phyloP scores from a whole-genome alignment of 2,888 invertebrate genomes.

The Steinernema scapterisci region DNA sequence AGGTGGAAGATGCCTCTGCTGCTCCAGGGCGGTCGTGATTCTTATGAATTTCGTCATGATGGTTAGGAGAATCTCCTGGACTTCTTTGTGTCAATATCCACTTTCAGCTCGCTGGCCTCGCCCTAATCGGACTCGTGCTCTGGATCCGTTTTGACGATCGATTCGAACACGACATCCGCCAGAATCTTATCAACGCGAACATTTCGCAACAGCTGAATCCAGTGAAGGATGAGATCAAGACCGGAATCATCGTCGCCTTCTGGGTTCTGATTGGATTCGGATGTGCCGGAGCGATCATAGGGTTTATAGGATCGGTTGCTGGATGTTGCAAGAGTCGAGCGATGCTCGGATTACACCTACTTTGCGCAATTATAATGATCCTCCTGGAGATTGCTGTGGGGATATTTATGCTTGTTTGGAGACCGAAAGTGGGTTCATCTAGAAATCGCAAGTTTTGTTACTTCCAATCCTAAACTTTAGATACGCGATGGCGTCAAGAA shows the following conservation, averaged over 20 bases:
- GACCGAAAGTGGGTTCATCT: constrained; percentile 40
- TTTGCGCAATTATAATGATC: constrained; percentile 48
- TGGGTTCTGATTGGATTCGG: constrained; percentile 62
- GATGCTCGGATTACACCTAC: constrained; percentile 42
- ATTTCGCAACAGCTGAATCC: background rate
- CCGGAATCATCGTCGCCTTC: constrained; percentile 54
- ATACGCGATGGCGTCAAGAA: constrained; percentile 46
- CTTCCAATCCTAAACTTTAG: constrained; percentile 43
- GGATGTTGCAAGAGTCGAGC: constrained; percentile 35
- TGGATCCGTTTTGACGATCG: constrained; percentile 59
- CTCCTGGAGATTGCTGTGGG: constrained; percentile 59
- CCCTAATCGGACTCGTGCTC: constrained; percentile 52
- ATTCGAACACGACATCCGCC: constrained; percentile 56
- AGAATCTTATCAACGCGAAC: constrained; percentile 36
- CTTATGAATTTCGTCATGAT: constrained; percentile 44
- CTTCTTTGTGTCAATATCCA: too few relatives aligned
- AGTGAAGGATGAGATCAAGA: constrained; percentile 25
- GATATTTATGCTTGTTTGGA: constrained; percentile 51
- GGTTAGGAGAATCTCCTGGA: constrained; percentile 41
- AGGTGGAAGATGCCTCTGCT: background rate
- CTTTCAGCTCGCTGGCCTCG: constrained; percentile 53
- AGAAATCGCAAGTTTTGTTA: too few relatives aligned
- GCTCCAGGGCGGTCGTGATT: constrained; percentile 14
- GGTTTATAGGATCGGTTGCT: constrained; percentile 52
- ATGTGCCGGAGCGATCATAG: constrained; percentile 50